Evolutionary conservation across 2,888 invertebrate species (phyloP), one percentile per base, ranked within the genome.

Genomic region (Diploptera punctata): DNA sequence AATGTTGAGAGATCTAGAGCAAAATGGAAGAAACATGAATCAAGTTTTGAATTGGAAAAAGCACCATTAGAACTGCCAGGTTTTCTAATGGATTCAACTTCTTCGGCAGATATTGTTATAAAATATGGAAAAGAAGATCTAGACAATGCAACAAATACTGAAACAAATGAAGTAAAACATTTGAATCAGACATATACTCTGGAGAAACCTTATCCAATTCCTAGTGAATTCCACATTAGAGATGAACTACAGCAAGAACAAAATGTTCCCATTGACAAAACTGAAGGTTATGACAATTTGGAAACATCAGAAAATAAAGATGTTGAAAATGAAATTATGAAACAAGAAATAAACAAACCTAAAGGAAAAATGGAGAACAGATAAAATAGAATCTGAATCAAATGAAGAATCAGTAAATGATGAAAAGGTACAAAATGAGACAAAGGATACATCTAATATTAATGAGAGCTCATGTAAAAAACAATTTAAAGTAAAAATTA

Each of bases 21-120:
- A n/a, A 57, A 57, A 29, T 57, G 57, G 57, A 57, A 57, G 57
- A 57, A 57, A 29, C n/a, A n/a, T n/a, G 57, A 29, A 7, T 29
- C 57, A 29, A 29, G 29, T 26, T 29, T 57, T 16, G 57, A 57
- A 26, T 29, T 57, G n/a, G 57, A 7, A 29, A 57, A 29, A 24
- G 29, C 4, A n/a, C 26, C 57, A 31, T 24, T 57, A n/a, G 57
- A 57, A 24, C 4, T 31, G 10, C 31, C 57, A 18, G 57, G 31
- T 1, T 57, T 57, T 24, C 57, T 57, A 0, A 57, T 57, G 57
- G 57, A 57, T 29, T 57, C 57, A n/a, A 57, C 57, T 29, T 29
- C 26, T 16, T 57, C 57, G 2, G 57, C 31, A 29, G 57, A 57
- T 29, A n/a, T 29, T 57, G 57, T 57, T 26, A 29, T 57, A 29